Evolutionary conservation across 2,888 invertebrate species (phyloP).

Genomic region (Nowickia ferox): DNA sequence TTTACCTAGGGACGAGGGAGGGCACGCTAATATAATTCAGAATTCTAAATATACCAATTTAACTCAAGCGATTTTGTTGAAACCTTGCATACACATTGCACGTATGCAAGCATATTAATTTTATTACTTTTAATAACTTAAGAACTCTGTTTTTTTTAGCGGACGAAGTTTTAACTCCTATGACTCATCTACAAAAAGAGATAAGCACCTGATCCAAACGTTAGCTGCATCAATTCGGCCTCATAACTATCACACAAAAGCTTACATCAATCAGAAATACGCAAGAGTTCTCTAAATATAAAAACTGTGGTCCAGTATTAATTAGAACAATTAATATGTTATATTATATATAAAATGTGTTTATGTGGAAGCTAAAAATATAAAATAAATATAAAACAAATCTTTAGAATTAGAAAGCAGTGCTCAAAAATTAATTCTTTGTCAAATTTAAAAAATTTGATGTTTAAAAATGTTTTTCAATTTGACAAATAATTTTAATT

Average conservation of each 20-base stretch:
- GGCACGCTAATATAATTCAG: too few relatives aligned
- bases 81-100: too few relatives aligned
- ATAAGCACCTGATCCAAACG: conserved; percentile 85
- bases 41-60: too few relatives aligned
- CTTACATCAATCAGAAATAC: conserved; percentile 90
- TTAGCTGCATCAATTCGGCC: conserved; percentile 88
- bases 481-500: too few relatives aligned
- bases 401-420: neutral
- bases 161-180: conserved; percentile 77
- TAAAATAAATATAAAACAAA: conserved; percentile 22
- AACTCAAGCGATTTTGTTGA: too few relatives aligned
- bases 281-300: conserved; percentile 83
- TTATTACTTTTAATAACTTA: too few relatives aligned
- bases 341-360: conserved; percentile 41
- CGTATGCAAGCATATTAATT: too few relatives aligned
- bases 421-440: too few relatives aligned
- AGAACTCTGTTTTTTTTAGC: conserved; percentile 71
- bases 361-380: conserved; percentile 60
- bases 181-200: conserved; percentile 80
- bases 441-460: too few relatives aligned
- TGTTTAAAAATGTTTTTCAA: too few relatives aligned
- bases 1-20: too few relatives aligned
- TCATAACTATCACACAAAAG: conserved; percentile 90
- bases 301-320: conserved; percentile 64
- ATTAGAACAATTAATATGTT: conserved; percentile 61